Evolutionary conservation across 2,888 invertebrate species (phyloP), one percentile per base, ranked within the genome.

Genomic region (Drosophila quinaria): DNA sequence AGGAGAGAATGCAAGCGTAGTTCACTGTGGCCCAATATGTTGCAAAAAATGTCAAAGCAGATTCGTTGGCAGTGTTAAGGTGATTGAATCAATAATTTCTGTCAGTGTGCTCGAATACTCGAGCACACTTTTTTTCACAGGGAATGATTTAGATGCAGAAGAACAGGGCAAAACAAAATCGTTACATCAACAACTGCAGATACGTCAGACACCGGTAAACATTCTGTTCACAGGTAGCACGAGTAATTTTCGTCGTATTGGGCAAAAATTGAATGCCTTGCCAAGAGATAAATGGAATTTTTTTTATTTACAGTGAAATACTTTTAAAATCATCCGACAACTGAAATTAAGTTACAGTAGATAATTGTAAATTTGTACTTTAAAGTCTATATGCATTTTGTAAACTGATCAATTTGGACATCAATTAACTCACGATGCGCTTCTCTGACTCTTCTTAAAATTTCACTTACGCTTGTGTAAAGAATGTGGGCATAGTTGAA

Each of bases 1-100:
- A 58, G 75, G 31, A 56, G 37, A 33, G 58, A 58, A 37, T 44
- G 52, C 33, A 72, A 65, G 52, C 56, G 22, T 44, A 22, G 44
- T 44, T 22, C 22, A 6, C 22, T 22, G 13, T 13, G 44, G 22
- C 19, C n/a, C 17, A 29, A 13, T 49, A 17, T 58, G 75, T 58
- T 55, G 49, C 15, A 13, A 56, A 22, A 74, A 73, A 60, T 37
- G 4, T 3, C 15, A 8, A 31, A 17, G 8, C 13, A 46, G 8
- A 10, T 33, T n/a, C 13, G 11, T 10, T 33, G 19, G 10, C 10
- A 15, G 10, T n/a, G 2, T 35, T 35, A 35, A 13, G 37, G 37
- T n/a, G 37, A n/a, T 37, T 37, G 3, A 5, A n/a, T n/a, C 5
- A 37, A 13, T 35, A 4, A 35, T 42, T 66, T 74, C 49, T 19